Evolutionary conservation across 1,140 invertebrate species (phyloP), one percentile per base, ranked within the genome.

Genomic region (Pseudomyrmex sp.): DNA sequence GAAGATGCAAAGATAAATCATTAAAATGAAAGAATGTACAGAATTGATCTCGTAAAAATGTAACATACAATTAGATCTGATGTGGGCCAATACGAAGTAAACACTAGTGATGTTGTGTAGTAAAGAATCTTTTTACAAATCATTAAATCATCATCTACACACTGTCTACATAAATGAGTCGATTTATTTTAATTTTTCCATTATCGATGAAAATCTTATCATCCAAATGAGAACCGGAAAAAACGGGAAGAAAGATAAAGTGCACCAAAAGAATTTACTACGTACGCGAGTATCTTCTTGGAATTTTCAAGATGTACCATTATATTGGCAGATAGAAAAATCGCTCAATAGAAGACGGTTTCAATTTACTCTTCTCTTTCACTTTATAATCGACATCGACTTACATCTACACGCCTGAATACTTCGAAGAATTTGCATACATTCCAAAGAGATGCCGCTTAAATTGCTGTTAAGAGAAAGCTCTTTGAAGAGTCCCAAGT

Each of bases 321-420:
- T 66, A 13, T 77, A 66, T 54, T 46, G n/a, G 44, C 12, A 76
- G 62, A 56, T 77, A 77, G 35, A 66, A 75, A 12, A 65, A 18
- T 76, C 74, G 48, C 7, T 1, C 4, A 54, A 4, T 44, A 3
- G n/a, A 44, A 3, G 3, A 2, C 18, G 8, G 4, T 13, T 76
- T 76, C 10, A 65, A 65, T 50, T 50, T 12, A 20, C 8, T 0
- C 5, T 13, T 52, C 15, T 75, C 63, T 44, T 44, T 44, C 23
- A 65, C 12, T 8, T 35, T 52, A 50, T 65, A 54, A 77, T 77
- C 50, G 46, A 68, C n/a, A 66, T 76, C 8, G 1, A 3, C 12
- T 65, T 50, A 63, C 1, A 5, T 10, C 4, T 9, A 20, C n/a
- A 20, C 10, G n/a, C 10, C 12, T 4, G 10, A 1, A 66, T n/a